Base-by-base conservation (phyloP, 2,888 invertebrate genomes). In the Stenodera caucasica region DNA sequence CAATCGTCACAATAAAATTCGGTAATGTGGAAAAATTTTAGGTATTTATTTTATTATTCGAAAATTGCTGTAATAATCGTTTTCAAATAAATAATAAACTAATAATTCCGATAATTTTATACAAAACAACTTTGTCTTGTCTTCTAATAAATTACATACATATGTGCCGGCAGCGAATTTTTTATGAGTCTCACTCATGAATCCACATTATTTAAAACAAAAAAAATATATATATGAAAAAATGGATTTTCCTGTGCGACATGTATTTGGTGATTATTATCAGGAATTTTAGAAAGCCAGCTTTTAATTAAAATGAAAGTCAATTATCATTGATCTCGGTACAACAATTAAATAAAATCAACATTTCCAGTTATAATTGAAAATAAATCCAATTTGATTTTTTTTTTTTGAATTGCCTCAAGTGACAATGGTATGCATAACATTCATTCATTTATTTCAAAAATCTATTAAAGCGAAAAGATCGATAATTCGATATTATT, bases 401-500 rank as follows among this genome's bases (percentile, higher is more conserved):
- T n/a, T n/a, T n/a, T n/a, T n/a, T n/a, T n/a, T n/a, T n/a, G n/a
- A n/a, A n/a, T n/a, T n/a, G n/a, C n/a, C n/a, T n/a, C n/a, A n/a
- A n/a, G n/a, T n/a, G n/a, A n/a, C n/a, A n/a, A n/a, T n/a, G n/a
- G n/a, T n/a, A n/a, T n/a, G n/a, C n/a, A n/a, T n/a, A n/a, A n/a
- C n/a, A n/a, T n/a, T 33, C 12, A 40, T 40, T 15, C 15, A 40
- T 15, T 40, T 18, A n/a, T n/a, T n/a, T n/a, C n/a, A 2, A 18
- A 40, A 18, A 18, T 15, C 37, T 40, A 15, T 15, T 40, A 40
- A 40, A 40, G 29, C 29, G 5, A 29, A 33, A 8, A 15, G 29
- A 51, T 49, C 37, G 30, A 30, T 45, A 52, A 58, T 37, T 58
- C 9, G 52, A 33, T 21, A 32, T 49, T 52, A 40, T 50, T 51